Evolutionary conservation across 2,797 vertebrate species (phyloP), one percentile per base, ranked within the genome.

Genomic region (Argya squamiceps): DNA sequence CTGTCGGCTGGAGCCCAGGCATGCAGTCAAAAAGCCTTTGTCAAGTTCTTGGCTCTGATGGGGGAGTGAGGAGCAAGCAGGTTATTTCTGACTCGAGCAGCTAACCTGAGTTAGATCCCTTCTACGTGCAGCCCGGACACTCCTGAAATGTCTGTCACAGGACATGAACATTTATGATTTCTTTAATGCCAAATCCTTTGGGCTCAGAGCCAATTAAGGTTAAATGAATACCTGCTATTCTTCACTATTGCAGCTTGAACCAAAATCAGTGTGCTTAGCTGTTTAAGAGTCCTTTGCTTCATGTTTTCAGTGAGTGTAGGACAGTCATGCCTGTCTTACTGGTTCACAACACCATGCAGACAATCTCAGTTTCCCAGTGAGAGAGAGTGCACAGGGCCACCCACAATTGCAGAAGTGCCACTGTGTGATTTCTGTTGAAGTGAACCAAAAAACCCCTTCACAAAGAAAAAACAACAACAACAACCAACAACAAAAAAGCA

Each of bases 191-290:
- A 88, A 88, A 65, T 65, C 43, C 83, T 67, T 67, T 59, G 73
- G 69, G 80, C 94, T 88, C 43, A 71, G 76, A 86, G 93, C 62
- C 58, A 86, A 58, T 36, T 53, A 37, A 69, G 22, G 34, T 58
- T 85, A 81, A 78, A 88, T 84, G 85, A 96, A 90, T 90, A 92
- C 73, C 62, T 86, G 50, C 59, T 88, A 75, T 93, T 95, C 77
- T 95, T 78, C 26, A 16, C 5, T 84, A 17, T 10, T 94, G 76
- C 85, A 73, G 53, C 39, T 62, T 55, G 30, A 75, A 91, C n/a
- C n/a, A 68, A 89, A 88, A 14, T 37, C 52, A 12, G 34, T 21
- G 58, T 15, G 41, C 56, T 77, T 46, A 56, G 49, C 21, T 81
- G 55, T 65, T 90, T 62, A 82, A 47, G 46, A 64, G 15, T 39